A percentile compares a stretch with the other conserved stretches of the same genome.
Conservation (phyloP, 2,113 vertebrate species). For the Eretmochelys imbricata region DNA sequence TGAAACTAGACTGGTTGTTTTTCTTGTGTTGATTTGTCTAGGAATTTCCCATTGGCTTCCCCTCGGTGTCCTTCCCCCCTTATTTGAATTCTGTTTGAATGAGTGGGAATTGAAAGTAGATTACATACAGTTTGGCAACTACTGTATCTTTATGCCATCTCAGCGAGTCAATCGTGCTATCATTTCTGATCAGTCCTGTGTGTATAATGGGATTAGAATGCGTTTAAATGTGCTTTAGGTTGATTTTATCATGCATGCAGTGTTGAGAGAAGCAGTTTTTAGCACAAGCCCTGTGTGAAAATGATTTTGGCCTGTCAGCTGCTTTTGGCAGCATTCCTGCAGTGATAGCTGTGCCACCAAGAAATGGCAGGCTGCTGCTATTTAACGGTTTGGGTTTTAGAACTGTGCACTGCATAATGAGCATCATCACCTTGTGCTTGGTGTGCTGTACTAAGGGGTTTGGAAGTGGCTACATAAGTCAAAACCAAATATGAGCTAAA, state of each 20-base stretch:
- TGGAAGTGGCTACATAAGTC: not conserved
- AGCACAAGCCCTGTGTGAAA: not conserved
- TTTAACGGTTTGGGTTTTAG: not conserved
- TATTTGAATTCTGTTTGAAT: not conserved
- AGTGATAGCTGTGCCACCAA: not conserved
- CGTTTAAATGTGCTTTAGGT: not conserved
- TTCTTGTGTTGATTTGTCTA: not conserved
- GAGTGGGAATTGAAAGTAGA: not conserved
- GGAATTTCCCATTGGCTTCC: not conserved
- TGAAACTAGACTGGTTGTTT: not conserved
- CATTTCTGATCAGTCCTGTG: not conserved
- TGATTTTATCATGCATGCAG: not conserved
- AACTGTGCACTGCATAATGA: not conserved
- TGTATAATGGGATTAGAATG: not conserved
- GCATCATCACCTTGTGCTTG: rapidly evolving
- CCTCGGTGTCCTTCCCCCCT: not conserved
- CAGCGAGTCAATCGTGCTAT: not conserved
- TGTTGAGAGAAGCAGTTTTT: not conserved
- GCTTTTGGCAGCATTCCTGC: not conserved
- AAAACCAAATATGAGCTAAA: rapidly evolving
- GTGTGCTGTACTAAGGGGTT: rapidly evolving
- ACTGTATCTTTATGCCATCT: not conserved
- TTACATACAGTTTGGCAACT: not conserved
- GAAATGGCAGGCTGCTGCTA: not conserved
- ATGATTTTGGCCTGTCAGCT: not conserved